Base-by-base conservation (phyloP, 2,888 invertebrate species). In the Xestia rhomboidea region DNA sequence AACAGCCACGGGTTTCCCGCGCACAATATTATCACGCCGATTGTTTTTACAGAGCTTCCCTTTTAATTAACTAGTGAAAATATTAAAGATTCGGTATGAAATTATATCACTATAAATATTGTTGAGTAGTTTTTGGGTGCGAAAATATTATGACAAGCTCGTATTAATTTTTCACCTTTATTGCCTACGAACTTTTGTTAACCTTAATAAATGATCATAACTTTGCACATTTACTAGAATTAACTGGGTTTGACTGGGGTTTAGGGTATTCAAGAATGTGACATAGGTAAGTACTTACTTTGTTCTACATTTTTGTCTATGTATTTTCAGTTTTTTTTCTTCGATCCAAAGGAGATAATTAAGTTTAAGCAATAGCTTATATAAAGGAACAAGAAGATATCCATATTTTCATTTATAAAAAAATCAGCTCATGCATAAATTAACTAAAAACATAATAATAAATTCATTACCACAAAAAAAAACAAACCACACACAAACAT, bases 1-100 rank as follows among this genome's bases (percentile, higher is more conserved):
- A 90, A 89, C 89, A 88, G 82, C 79, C 76, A 76, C 79, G 83
- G 77, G 60, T 67, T 82, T 71, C 68, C 79, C 86, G 90, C 84
- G 34, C 72, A 83, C 62, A 69, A 30, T 84, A 89, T 90, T 90
- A 91, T 91, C 90, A 88, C 81, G 66, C 67, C 63, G 85, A 89
- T 82, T 95, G 95, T 95, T 95, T 93, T 95, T 87, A 73, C 95
- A 95, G 95, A 88, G 88, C 82, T 90, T 89, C 91, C 92, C 92
- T 93, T 93, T 93, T 95, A 94, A 95, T 95, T 94, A 94, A 93
- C 91, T 87, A 89, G 88, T 90, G 92, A 91, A 93, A 93, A 93
- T 93, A 92, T 93, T 91, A 88, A 89, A 87, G 75, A 78, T 81
- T 44, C 38, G 10, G n/a, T 41, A 38, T 73, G 60, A 68, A 76